Conservation (phyloP, 2,888 invertebrate species). For the Adelphocoris suturalis region DNA sequence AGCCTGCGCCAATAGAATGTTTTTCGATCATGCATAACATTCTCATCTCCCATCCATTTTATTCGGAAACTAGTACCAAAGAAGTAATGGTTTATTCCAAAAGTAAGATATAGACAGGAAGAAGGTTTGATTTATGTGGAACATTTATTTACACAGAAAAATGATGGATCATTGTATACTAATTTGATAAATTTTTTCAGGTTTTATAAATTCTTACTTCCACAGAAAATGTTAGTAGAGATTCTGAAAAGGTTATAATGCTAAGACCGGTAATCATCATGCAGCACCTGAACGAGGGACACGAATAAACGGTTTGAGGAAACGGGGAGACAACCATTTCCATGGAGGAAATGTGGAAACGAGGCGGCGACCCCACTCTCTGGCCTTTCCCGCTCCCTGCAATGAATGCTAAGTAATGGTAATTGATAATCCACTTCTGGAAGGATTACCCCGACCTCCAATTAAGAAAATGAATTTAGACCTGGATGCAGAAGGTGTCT, state of each 20-base stretch:
- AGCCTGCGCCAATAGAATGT: too few species aligned
- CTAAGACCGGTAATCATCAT: neutral
- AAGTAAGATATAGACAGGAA: too few species aligned
- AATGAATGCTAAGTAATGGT: constrained; percentile 71
- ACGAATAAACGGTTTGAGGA: neutral
- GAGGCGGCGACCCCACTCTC: constrained; percentile 9
- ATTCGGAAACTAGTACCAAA: too few species aligned
- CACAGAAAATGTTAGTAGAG: too few species aligned
- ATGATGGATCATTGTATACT: too few species aligned
- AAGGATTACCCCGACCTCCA: constrained; percentile 63
- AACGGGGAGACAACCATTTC: constrained; percentile 1
- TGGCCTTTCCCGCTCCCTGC: constrained; percentile 24
- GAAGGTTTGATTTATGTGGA: too few species aligned
- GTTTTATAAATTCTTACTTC: too few species aligned
- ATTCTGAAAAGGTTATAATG: neutral
- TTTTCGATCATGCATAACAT: too few species aligned
- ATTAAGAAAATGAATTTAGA: constrained; percentile 66
- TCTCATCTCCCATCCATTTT: too few species aligned
- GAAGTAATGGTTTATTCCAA: too few species aligned
- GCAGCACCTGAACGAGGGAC: constrained; percentile 6
- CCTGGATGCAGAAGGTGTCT: constrained; percentile 61
- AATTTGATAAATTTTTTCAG: too few species aligned
- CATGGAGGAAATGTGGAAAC: neutral
- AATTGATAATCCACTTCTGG: constrained; percentile 69
- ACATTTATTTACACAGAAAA: too few species aligned